Conservation (phyloP, 2,113 vertebrate genomes). For the Etheostoma cragini region DNA sequence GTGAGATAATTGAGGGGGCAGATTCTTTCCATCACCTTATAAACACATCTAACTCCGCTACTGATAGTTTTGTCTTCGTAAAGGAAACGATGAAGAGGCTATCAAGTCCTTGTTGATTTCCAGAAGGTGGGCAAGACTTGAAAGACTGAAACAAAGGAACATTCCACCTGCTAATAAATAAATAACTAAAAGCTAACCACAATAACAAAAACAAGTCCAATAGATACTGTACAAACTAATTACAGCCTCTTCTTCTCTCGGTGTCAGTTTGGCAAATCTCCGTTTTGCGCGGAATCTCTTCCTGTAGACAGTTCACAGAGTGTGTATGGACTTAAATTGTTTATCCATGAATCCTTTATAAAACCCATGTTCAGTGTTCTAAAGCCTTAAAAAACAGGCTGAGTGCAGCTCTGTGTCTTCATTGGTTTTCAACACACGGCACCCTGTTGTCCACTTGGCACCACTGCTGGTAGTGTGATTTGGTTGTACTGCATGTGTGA, state of each 20-base stretch:
- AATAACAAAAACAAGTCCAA: slow-evolving; percentile 54
- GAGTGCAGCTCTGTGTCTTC: slow-evolving; percentile 20
- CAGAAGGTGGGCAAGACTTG: slow-evolving; percentile 5
- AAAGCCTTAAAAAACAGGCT: slow-evolving; percentile 18
- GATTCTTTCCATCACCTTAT: neutral
- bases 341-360: slow-evolving; percentile 27
- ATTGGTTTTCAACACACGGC: slow-evolving; percentile 36
- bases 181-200: slow-evolving; percentile 65
- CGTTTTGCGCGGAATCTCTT: slow-evolving; percentile 25
- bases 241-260: slow-evolving; percentile 41
- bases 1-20: neutral
- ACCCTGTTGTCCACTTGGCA: slow-evolving; percentile 51
- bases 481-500: slow-evolving; percentile 10
- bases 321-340: neutral
- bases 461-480: slow-evolving; percentile 54
- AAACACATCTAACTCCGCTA: slow-evolving; percentile 25
- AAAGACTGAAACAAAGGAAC: slow-evolving; percentile 46
- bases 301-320: slow-evolving; percentile 20
- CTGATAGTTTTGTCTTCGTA: slow-evolving; percentile 25
- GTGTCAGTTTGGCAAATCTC: slow-evolving; percentile 55
- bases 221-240: slow-evolving; percentile 73
- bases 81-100: slow-evolving; percentile 44
- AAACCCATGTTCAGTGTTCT: slow-evolving; percentile 2
- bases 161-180: slow-evolving; percentile 66
- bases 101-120: slow-evolving; percentile 37